Base-by-base conservation (phyloP, 1,140 invertebrate species). In the Phymastichus coffea region DNA sequence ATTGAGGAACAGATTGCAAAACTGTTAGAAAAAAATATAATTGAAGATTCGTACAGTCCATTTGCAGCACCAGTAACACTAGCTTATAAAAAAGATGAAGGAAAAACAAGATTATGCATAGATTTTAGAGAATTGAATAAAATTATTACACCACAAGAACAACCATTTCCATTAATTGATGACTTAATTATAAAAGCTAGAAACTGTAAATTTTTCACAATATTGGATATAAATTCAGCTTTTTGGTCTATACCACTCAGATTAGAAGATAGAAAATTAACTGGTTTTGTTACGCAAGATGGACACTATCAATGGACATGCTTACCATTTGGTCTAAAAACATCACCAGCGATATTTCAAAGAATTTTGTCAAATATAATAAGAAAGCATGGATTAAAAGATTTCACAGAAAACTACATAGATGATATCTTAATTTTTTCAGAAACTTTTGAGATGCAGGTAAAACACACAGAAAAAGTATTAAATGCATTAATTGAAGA, bases 161-260 rank as follows among this genome's bases (percentile, higher is more conserved):
- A 53, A 40, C 49, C 37, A 15, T 53, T 53, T 17, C 49, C 37
- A 30, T 8, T 61, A 15, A 75, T 77, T 47, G 73, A 75, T 2
- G 70, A 76, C 47, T 30, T 66, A 26, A 33, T 58, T 6, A 14
- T 49, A 28, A 61, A 58, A 61, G 38, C 54, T 14, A 59, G 51
- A 71, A 61, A 62, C 64, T 77, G 68, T 26, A 72, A 66, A 33
- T 17, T 12, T 30, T 33, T 49, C 14, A 9, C 28, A 37, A 23
- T 3, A 4, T 14, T 51, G 8, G 74, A 77, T 52, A 70, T 77
- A 33, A 77, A 74, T 63, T 75, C 70, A 10, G 75, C 76, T 10
- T 79, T 76, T 57, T 77, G 73, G 74, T 74, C 73, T 20, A 76
- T 77, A n/a, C 71, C 73, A 2, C 15, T 74, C 7, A 30, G 63